Evolutionary conservation across 2,113 vertebrate genomes (phyloP).

Genomic region (Potamarius usumacintae): DNA sequence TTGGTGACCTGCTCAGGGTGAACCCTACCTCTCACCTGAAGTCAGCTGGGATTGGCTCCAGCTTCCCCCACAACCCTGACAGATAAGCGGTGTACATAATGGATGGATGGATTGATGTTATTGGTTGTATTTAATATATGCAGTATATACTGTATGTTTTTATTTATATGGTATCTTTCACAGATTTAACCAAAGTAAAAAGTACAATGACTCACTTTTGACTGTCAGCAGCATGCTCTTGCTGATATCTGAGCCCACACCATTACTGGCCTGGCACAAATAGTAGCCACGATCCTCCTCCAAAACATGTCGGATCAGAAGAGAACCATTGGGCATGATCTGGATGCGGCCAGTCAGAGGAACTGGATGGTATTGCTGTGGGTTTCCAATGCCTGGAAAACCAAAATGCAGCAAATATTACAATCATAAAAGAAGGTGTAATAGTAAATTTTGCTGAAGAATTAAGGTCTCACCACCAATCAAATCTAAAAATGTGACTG

Average conservation of each 20-base stretch:
- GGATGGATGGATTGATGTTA: no score
- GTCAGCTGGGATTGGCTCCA: no score
- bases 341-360: slow-evolving; percentile 95
- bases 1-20: no score
- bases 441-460: background rate
- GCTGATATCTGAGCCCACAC: slow-evolving; percentile 98
- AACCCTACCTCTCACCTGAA: no score
- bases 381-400: slow-evolving; percentile 85
- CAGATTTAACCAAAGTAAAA: background rate
- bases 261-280: slow-evolving; percentile 98
- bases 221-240: slow-evolving; percentile 98
- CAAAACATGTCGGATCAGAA: slow-evolving; percentile 93
- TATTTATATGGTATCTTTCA: background rate
- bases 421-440: background rate
- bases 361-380: slow-evolving; percentile 96
- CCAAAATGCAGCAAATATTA: background rate
- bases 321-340: slow-evolving; percentile 93
- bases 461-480: background rate
- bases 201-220: slow-evolving; percentile 83
- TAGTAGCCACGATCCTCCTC: slow-evolving; percentile 98
- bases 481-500: background rate
- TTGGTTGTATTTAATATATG: background rate
- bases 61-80: no score
- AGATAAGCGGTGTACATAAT: no score
- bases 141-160: background rate